Evolutionary conservation across 1,140 invertebrate genomes (phyloP).

Genomic region (Papilio dardanus): DNA sequence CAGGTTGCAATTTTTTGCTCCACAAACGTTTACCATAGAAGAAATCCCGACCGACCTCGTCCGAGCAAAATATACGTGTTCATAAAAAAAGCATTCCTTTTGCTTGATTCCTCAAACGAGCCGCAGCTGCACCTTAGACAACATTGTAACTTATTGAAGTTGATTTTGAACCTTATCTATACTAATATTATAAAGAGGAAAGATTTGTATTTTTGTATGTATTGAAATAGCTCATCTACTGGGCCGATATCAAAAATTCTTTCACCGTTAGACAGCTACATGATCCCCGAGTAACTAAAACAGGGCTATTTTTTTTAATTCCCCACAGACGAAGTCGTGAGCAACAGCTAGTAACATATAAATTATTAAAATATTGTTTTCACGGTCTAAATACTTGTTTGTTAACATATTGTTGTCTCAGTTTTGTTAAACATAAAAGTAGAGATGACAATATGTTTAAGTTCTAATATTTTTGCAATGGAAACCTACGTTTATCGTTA

Average conservation of each 20-base stretch:
- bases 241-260: no score
- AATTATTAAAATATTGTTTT: no score
- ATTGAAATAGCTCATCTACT: no score
- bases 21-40: neutral
- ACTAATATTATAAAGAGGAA: no score
- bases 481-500: neutral
- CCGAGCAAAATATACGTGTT: neutral
- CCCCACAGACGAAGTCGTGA: no score
- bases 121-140: slow-evolving; percentile 1
- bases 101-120: neutral
- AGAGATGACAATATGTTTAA: neutral
- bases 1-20: slow-evolving; percentile 14
- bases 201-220: no score
- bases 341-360: no score
- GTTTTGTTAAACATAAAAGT: neutral
- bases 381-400: no score
- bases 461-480: neutral
- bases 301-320: no score
- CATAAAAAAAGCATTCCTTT: neutral
- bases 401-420: neutral
- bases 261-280: no score
- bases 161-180: neutral
- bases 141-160: neutral
- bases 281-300: no score
- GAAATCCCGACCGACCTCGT: neutral